phyloP scores from a whole-genome alignment of 1,140 invertebrate genomes.

The Rhopalosiphum padi region DNA sequence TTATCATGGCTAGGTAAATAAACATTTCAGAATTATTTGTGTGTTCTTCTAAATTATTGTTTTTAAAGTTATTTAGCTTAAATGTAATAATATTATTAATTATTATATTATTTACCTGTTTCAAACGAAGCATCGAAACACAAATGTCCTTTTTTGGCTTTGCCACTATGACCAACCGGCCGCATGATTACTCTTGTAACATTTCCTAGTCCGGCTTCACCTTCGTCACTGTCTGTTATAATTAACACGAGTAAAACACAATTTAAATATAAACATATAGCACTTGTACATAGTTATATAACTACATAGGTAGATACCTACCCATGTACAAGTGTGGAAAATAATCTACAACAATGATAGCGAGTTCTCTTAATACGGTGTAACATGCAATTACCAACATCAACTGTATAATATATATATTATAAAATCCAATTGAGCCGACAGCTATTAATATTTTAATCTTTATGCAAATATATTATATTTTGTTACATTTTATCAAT shows the following conservation, averaged over 20 bases:
- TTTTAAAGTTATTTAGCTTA: not conserved
- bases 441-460: not conserved
- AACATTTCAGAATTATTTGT: not conserved
- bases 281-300: too few relatives aligned
- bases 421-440: not conserved
- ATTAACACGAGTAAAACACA: not conserved
- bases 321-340: not conserved
- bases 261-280: not conserved
- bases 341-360: not conserved
- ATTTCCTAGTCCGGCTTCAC: constrained; percentile 93
- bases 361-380: not conserved
- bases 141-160: constrained; percentile 91
- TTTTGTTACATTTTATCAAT: not conserved
- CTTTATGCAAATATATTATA: not conserved
- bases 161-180: constrained; percentile 92
- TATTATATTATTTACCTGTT: constrained; percentile 70
- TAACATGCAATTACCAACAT: not conserved
- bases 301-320: not conserved
- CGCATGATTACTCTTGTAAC: constrained; percentile 90
- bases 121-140: constrained; percentile 98
- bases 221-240: constrained; percentile 87
- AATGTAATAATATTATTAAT: not conserved
- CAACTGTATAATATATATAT: not conserved
- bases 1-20: not conserved
- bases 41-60: not conserved